These are phyloP conservation scores for Oreochromis spilurus DNA, from an alignment of 2,113 vertebrate genomes.

Conservation along the genomic window DNA sequence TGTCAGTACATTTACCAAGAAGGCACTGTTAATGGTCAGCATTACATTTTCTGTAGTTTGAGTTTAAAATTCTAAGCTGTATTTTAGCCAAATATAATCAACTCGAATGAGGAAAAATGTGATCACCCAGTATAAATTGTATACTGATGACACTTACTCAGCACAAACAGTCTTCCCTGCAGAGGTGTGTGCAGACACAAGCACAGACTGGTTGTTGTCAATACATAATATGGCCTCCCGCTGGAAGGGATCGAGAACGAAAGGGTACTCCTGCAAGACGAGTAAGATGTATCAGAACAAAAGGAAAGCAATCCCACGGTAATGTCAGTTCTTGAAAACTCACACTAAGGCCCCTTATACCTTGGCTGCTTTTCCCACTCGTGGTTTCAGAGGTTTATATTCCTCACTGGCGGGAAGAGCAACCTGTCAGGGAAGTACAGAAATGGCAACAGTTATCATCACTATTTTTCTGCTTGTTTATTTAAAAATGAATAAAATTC, in stretches of 20 bases:
- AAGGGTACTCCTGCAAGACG: conserved; percentile 88
- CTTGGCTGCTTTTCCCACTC: conserved; percentile 94
- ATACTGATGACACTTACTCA: conserved; percentile 79
- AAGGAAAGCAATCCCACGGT: neutral
- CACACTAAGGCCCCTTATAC: conserved; percentile 52
- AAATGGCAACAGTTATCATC: neutral
- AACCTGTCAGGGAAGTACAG: conserved; percentile 72
- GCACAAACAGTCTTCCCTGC: conserved; percentile 99
- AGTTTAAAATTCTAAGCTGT: neutral
- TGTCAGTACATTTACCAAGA: neutral
- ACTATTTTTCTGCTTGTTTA: neutral
- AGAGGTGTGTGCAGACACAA: conserved; percentile 96
- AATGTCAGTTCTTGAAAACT: neutral
- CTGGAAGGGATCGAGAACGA: conserved; percentile 95
- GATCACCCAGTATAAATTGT: neutral
- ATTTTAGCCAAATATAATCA: neutral
- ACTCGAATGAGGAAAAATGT: neutral
- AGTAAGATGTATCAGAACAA: neutral
- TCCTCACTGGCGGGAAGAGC: conserved; percentile 86
- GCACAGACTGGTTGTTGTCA: conserved; percentile 96
- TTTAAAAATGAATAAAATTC: neutral
- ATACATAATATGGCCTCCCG: conserved; percentile 94
- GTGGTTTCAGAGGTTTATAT: conserved; percentile 82
- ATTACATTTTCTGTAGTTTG: neutral
- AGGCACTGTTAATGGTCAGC: neutral